phyloP scores from a whole-genome alignment of 64 coral and sea anemone genomes.

The Stichodactyla mertensii region DNA sequence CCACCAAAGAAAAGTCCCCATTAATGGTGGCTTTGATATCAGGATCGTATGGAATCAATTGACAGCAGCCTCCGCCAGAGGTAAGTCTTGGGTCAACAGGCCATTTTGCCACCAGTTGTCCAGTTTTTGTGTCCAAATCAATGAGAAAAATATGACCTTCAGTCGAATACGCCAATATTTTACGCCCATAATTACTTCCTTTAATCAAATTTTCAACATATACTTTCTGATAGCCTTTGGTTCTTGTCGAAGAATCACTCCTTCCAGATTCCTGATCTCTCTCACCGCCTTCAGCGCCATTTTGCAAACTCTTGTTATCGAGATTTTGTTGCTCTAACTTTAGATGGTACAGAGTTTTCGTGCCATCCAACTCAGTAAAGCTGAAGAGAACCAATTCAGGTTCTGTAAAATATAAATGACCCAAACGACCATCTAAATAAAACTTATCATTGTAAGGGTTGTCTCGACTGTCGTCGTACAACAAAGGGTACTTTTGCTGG shows the following conservation, averaged over 20 bases:
- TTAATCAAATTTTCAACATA: neutral
- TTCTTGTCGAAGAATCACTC: neutral
- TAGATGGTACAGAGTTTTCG: neutral
- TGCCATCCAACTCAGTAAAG: neutral
- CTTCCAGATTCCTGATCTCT: neutral
- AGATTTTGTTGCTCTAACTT: neutral
- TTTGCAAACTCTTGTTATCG: neutral
- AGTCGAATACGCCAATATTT: neutral
- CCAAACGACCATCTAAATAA: neutral
- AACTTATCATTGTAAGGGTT: neutral
- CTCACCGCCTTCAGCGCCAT: neutral
- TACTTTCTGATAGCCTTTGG: neutral
- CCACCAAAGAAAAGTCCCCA: neutral
- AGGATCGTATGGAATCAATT: neutral
- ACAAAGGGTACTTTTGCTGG: neutral
- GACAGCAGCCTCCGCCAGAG: neutral
- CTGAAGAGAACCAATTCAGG: neutral
- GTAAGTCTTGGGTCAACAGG: neutral
- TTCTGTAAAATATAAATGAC: neutral
- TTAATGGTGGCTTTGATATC: neutral
- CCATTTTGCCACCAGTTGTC: neutral
- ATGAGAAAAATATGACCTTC: constrained; percentile 2
- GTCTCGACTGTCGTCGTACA: neutral
- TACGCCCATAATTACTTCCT: neutral
- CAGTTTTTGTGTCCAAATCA: neutral